Conservation (phyloP, 2,888 invertebrate genomes). For the Cetonia aurata region DNA sequence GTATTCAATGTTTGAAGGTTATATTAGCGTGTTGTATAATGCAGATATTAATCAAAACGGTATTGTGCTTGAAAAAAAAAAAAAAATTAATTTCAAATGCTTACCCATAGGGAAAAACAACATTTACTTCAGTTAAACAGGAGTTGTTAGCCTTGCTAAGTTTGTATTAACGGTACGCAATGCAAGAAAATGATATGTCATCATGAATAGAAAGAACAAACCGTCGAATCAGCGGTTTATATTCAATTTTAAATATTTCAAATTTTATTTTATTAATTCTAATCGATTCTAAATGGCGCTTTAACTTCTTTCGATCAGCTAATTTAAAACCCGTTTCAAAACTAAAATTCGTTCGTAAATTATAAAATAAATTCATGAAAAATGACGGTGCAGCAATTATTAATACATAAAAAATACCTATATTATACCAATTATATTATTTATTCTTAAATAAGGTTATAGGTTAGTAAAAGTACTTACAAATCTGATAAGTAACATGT, state of each 20-base stretch:
- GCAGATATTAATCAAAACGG: no score
- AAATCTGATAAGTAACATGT: slow-evolving; percentile 63
- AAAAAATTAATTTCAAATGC: not conserved
- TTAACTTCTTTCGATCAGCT: no score
- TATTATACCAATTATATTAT: no score
- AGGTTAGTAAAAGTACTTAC: slow-evolving; percentile 59
- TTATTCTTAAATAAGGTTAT: slow-evolving; percentile 5
- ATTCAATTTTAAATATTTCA: no score
- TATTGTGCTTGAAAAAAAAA: no score
- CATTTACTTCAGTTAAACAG: slow-evolving; percentile 15
- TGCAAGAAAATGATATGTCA: slow-evolving; percentile 2
- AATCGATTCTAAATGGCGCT: no score
- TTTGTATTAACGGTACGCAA: slow-evolving; percentile 22
- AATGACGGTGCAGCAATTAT: not conserved
- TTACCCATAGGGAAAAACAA: slow-evolving; percentile 8
- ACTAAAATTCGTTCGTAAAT: not conserved
- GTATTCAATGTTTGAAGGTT: no score
- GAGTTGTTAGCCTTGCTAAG: slow-evolving; percentile 27
- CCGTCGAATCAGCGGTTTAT: not conserved
- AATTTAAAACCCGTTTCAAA: not conserved
- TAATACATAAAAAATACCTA: no score
- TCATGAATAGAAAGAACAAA: slow-evolving; percentile 10
- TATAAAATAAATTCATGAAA: not conserved
- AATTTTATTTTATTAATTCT: no score
- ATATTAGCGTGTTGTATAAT: no score